A percentile compares a stretch with the other conserved stretches of the same genome.
Conservation (phyloP, 2,888 invertebrate genomes). For the Euproctis similis region DNA sequence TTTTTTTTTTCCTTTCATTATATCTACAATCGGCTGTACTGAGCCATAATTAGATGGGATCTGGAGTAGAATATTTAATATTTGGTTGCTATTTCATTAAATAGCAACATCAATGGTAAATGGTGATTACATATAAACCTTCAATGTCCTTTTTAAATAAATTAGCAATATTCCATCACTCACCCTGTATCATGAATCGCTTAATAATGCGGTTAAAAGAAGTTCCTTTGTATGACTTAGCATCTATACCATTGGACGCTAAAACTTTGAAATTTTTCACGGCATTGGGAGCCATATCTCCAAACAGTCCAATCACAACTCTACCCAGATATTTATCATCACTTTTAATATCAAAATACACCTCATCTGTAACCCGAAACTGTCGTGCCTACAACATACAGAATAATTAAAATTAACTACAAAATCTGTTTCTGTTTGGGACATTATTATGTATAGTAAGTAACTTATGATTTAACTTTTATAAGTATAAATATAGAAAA, state of each 20-base stretch:
- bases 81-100: too few relatives aligned
- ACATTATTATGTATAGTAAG: too few relatives aligned
- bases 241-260: slow-evolving; percentile 83
- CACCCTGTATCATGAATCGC: slow-evolving; percentile 95
- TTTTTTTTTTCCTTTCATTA: too few relatives aligned
- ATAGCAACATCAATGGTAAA: too few relatives aligned
- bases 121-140: background rate
- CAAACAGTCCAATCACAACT: slow-evolving; percentile 92
- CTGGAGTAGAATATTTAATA: too few relatives aligned
- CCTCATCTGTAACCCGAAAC: slow-evolving; percentile 85
- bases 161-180: too few relatives aligned
- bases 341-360: slow-evolving; percentile 87
- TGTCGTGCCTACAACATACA: slow-evolving; percentile 68
- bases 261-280: slow-evolving; percentile 91
- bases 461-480: too few relatives aligned
- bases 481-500: too few relatives aligned
- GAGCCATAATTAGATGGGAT: too few relatives aligned
- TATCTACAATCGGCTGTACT: too few relatives aligned
- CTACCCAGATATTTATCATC: slow-evolving; percentile 83
- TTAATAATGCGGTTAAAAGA: slow-evolving; percentile 90
- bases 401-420: background rate
- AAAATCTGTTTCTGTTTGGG: too few relatives aligned
- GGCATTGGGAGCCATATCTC: slow-evolving; percentile 88
- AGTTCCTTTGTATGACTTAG: slow-evolving; percentile 85
- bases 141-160: background rate